These are phyloP conservation scores for Microhierax caerulescens DNA, from an alignment of 2,797 vertebrate species.

Conservation along the genomic window DNA sequence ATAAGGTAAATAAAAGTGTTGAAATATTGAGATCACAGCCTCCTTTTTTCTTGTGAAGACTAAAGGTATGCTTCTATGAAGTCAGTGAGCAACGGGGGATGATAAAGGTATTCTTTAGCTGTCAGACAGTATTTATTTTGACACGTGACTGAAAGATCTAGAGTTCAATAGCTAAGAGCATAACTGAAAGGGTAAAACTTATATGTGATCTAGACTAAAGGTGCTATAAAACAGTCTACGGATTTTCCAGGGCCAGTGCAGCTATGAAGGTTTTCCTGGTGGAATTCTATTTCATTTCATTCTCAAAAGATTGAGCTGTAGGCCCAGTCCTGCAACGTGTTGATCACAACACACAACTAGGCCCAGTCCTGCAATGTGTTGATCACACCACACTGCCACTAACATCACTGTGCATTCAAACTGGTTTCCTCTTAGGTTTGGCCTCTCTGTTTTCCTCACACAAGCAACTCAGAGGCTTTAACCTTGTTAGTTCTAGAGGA, in stretches of 20 bases:
- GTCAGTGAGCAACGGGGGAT: slow-evolving; percentile 49
- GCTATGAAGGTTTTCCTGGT: not conserved
- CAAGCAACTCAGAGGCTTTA: not conserved
- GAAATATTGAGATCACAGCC: slow-evolving; percentile 77
- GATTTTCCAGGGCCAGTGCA: not conserved
- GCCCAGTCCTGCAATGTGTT: not conserved
- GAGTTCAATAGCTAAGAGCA: slow-evolving; percentile 39
- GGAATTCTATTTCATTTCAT: not conserved
- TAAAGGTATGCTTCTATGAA: slow-evolving; percentile 71
- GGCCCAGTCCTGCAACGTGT: not conserved
- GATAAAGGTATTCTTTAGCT: slow-evolving; percentile 59
- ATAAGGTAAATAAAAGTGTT: slow-evolving; percentile 81
- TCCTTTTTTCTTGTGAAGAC: slow-evolving; percentile 76
- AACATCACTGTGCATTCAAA: not conserved
- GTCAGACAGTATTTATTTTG: slow-evolving; percentile 66
- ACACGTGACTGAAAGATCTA: slow-evolving; percentile 66
- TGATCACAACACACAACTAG: not conserved
- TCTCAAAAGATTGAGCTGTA: not conserved
- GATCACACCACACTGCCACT: not conserved
- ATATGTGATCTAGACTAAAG: not conserved
- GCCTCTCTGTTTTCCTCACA: not conserved
- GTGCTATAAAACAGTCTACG: not conserved
- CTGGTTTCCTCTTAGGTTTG: not conserved
- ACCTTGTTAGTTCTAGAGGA: not conserved
- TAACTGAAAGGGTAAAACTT: slow-evolving; percentile 16